A percentile compares a stretch with the other conserved stretches of the same genome.
Evolutionary conservation across 2,113 vertebrate species (phyloP).

Genomic region (Ptilorrhoa leucosticta): DNA sequence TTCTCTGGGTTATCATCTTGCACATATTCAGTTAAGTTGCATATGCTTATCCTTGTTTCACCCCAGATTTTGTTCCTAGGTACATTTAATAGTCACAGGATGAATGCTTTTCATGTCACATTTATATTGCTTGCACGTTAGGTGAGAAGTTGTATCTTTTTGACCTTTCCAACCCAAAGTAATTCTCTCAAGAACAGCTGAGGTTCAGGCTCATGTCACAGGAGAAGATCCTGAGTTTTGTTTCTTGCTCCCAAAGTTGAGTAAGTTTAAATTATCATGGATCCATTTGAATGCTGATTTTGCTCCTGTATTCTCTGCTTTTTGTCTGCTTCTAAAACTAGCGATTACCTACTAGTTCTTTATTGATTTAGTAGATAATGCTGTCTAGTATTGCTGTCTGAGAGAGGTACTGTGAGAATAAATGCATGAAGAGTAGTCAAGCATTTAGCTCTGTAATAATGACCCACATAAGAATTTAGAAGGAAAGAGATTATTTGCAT

Average conservation of each 20-base stretch:
- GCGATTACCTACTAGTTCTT: background rate
- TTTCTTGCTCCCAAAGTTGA: background rate
- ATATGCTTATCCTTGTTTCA: background rate
- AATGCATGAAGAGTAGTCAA: background rate
- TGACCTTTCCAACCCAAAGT: background rate
- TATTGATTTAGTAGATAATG: background rate
- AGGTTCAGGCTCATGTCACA: background rate
- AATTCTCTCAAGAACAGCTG: background rate
- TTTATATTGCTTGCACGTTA: background rate
- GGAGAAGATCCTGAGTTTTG: background rate
- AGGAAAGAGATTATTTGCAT: background rate
- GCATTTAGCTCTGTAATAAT: background rate
- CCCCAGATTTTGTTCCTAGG: background rate
- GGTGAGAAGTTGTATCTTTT: background rate
- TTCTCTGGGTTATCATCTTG: background rate
- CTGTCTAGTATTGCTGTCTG: background rate
- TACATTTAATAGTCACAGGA: background rate
- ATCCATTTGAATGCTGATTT: background rate
- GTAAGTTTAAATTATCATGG: background rate
- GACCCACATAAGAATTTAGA: background rate
- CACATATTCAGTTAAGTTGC: background rate
- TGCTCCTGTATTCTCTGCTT: background rate
- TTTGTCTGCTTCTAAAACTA: background rate
- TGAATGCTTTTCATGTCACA: background rate
- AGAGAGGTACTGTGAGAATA: background rate